A percentile compares a stretch with the other conserved stretches of the same genome.
phyloP scores from a whole-genome alignment of 1,140 invertebrate species.

The Pogonognathellus flavescens region DNA sequence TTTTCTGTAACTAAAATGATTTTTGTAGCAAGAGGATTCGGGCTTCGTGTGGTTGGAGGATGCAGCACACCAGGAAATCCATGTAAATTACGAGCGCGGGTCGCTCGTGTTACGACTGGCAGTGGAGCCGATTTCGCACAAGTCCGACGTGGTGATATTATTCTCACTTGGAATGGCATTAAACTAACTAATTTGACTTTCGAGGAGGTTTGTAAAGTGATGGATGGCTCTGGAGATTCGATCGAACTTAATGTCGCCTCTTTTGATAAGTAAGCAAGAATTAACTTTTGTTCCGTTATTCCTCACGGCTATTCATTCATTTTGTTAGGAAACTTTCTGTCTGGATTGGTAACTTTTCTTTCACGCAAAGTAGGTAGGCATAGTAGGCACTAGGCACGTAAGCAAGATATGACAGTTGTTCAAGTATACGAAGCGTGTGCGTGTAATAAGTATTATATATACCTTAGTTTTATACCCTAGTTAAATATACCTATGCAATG shows the following conservation, averaged over 20 bases:
- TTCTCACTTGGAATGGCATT: constrained; percentile 87
- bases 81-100: constrained; percentile 82
- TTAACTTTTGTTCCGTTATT: not conserved
- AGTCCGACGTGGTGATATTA: constrained; percentile 85
- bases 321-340: too few species aligned
- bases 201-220: constrained; percentile 87
- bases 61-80: constrained; percentile 61
- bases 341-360: too few species aligned
- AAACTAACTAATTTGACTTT: constrained; percentile 89
- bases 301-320: not conserved
- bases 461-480: too few species aligned
- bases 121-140: constrained; percentile 90
- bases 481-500: too few species aligned
- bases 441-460: too few species aligned
- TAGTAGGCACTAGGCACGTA: too few species aligned
- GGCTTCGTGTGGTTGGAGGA: constrained; percentile 92
- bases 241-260: constrained; percentile 76
- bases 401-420: too few species aligned
- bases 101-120: constrained; percentile 90
- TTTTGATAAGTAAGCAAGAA: constrained; percentile 61
- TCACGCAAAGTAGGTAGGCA: too few species aligned
- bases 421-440: not conserved
- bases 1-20: not conserved
- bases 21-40: constrained; percentile 84
- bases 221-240: constrained; percentile 84